Conservation (phyloP, 2,113 vertebrate species). For the Emberiza fucata region DNA sequence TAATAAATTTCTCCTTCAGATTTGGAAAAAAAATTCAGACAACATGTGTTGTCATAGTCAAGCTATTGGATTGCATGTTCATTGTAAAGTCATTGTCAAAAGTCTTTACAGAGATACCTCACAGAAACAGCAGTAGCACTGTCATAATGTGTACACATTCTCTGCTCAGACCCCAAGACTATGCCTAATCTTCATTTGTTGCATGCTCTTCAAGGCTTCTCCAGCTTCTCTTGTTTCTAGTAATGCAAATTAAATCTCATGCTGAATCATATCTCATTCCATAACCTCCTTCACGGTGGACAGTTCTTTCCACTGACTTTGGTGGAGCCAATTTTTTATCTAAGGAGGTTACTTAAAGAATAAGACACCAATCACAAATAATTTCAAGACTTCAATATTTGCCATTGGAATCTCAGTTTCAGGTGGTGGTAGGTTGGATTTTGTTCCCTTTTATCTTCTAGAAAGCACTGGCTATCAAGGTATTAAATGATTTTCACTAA, state of each 20-base stretch:
- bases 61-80: neutral
- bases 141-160: neutral
- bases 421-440: neutral
- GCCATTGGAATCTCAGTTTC: neutral
- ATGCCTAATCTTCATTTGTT: neutral
- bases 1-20: neutral
- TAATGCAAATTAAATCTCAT: neutral
- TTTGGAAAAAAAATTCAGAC: neutral
- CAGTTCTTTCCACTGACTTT: neutral
- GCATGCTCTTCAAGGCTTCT: neutral
- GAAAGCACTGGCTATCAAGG: neutral
- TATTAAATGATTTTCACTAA: neutral
- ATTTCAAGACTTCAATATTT: neutral
- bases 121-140: neutral
- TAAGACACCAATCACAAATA: neutral
- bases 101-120: neutral
- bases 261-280: neutral
- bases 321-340: neutral
- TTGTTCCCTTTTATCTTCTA: neutral
- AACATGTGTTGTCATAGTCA: neutral
- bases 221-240: neutral
- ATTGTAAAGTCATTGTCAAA: neutral
- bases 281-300: neutral
- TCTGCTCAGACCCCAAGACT: neutral
- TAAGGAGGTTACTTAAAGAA: neutral